phyloP scores from a whole-genome alignment of 1,140 invertebrate genomes.

The Lycorma delicatula region DNA sequence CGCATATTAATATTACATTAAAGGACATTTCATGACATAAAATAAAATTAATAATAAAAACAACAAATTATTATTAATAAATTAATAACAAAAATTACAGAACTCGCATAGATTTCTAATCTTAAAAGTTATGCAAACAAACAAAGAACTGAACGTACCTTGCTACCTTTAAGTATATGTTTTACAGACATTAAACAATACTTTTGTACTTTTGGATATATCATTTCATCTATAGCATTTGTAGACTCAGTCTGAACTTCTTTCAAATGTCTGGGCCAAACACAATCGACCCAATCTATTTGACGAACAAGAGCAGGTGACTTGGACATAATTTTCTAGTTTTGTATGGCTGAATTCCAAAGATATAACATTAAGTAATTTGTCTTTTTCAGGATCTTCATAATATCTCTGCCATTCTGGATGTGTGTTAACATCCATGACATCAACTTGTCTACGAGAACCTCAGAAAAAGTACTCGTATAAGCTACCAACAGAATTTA shows the following conservation, averaged over 20 bases:
- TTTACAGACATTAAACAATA: slow-evolving; percentile 98
- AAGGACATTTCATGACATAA: too few species aligned
- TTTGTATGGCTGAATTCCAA: slow-evolving; percentile 94
- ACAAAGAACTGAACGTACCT: slow-evolving; percentile 44
- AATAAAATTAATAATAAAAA: too few species aligned
- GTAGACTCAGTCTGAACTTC: slow-evolving; percentile 86
- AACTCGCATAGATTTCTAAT: too few species aligned
- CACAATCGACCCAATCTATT: slow-evolving; percentile 95
- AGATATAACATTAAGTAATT: slow-evolving; percentile 89
- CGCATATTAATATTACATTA: too few species aligned
- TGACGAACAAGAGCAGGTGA: slow-evolving; percentile 83
- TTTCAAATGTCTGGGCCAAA: slow-evolving; percentile 92
- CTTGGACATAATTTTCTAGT: slow-evolving; percentile 87
- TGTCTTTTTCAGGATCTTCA: slow-evolving; percentile 77
- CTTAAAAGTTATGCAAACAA: too few species aligned
- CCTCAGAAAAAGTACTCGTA: too few species aligned
- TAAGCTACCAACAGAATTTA: too few species aligned
- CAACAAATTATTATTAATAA: too few species aligned
- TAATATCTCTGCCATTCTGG: slow-evolving; percentile 82
- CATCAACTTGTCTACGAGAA: slow-evolving; percentile 80
- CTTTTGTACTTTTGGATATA: slow-evolving; percentile 95
- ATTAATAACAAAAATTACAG: too few species aligned
- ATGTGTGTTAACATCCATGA: slow-evolving; percentile 97
- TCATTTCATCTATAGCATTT: slow-evolving; percentile 92
- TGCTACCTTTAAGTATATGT: slow-evolving; percentile 84